phyloP scores from a whole-genome alignment of 1,140 invertebrate genomes.

The Rhopalosiphum padi region DNA sequence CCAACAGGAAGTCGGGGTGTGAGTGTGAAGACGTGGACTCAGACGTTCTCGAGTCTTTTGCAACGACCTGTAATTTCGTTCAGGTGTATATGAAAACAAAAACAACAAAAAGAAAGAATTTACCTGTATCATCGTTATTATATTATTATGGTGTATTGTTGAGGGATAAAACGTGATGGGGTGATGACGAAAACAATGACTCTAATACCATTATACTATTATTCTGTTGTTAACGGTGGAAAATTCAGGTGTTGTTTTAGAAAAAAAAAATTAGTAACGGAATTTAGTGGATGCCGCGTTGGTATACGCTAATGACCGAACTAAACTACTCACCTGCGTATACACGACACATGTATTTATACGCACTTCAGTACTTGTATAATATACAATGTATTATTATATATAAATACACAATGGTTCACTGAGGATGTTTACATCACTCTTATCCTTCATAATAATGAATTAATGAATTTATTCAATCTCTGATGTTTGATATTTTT shows the following conservation, averaged over 20 bases:
- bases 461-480: not conserved
- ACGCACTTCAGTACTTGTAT: not conserved
- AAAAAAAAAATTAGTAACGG: not conserved
- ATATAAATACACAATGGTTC: not conserved
- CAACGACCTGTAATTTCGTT: not conserved
- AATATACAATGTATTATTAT: not conserved
- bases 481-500: not conserved
- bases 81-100: not conserved
- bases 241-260: not conserved
- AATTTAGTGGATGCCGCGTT: not conserved
- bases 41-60: not conserved
- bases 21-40: not conserved
- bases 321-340: not conserved
- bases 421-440: not conserved
- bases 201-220: conserved; percentile 4
- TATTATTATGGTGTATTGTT: conserved; percentile 1
- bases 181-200: not conserved
- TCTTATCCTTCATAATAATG: not conserved
- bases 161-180: conserved; percentile 12
- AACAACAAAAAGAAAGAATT: not conserved
- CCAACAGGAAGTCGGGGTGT: conserved; percentile 37
- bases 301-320: not conserved
- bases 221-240: not conserved
- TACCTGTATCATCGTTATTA: not conserved
- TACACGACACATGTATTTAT: not conserved